Conservation (phyloP, 37 sponge, comb jelly and placozoan species). For the Dysidea cf. avara region DNA sequence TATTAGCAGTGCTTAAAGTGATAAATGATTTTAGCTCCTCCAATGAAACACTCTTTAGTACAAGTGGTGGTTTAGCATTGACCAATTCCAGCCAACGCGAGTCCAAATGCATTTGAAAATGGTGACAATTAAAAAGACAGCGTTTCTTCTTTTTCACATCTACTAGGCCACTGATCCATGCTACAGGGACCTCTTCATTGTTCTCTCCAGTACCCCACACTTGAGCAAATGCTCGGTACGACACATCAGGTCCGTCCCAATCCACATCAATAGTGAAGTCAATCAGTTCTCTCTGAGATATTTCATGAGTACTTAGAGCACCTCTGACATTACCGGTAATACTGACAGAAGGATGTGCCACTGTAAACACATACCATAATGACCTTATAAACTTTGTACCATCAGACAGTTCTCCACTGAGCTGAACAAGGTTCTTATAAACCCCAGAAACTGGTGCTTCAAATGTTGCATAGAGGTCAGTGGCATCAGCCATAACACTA, state of each 20-base stretch:
- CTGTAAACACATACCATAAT: slow-evolving; percentile 19
- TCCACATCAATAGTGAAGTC: slow-evolving; percentile 10
- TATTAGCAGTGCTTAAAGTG: too few relatives aligned
- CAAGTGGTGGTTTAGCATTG: too few relatives aligned
- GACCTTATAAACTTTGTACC: slow-evolving; percentile 1
- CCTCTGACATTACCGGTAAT: too few relatives aligned
- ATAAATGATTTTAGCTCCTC: too few relatives aligned
- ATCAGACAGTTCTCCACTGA: too few relatives aligned
- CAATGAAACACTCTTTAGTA: too few relatives aligned
- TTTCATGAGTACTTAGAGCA: slow-evolving; percentile 2
- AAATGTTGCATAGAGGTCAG: too few relatives aligned
- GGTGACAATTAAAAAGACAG: neutral
- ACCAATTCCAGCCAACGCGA: slow-evolving; percentile 8
- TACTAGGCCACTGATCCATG: slow-evolving; percentile 33
- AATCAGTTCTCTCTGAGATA: slow-evolving; percentile 4
- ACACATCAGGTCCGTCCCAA: too few relatives aligned
- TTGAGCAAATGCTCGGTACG: slow-evolving; percentile 32
- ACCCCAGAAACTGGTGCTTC: too few relatives aligned
- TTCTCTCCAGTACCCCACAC: slow-evolving; percentile 26
- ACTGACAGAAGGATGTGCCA: slow-evolving; percentile 1
- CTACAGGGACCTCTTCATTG: slow-evolving; percentile 19
- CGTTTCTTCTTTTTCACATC: neutral
- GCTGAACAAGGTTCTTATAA: too few relatives aligned
- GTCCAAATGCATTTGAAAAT: slow-evolving; percentile 6
- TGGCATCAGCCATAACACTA: too few relatives aligned